These are phyloP conservation scores for Eurystomus glaucurus DNA, from an alignment of 2,797 vertebrate genomes.

Conservation along the genomic window DNA sequence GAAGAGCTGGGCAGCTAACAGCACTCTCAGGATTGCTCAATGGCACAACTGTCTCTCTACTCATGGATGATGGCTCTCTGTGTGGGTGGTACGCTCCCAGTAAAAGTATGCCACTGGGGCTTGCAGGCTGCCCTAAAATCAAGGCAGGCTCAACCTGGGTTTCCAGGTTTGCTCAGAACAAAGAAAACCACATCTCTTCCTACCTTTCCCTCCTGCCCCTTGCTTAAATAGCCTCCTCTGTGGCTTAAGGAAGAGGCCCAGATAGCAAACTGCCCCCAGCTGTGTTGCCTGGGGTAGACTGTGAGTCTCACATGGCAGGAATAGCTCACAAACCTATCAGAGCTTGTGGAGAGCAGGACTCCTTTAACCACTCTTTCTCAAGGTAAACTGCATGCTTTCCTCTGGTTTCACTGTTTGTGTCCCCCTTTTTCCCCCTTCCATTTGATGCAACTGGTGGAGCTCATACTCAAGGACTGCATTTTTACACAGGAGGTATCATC, in stretches of 20 bases:
- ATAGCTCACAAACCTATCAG: not conserved
- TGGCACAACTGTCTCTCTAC: conserved; percentile 54
- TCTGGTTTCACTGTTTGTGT: not conserved
- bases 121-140: not conserved
- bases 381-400: not conserved
- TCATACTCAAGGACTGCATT: not conserved
- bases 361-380: conserved; percentile 3
- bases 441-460: not conserved
- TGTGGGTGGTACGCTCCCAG: fast-evolving
- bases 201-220: not conserved
- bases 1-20: conserved; percentile 56
- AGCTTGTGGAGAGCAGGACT: conserved; percentile 1
- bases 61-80: fast-evolving
- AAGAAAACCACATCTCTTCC: conserved; percentile 23
- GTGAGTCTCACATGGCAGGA: fast-evolving
- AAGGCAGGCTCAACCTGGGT: not conserved
- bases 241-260: not conserved
- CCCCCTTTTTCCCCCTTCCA: not conserved
- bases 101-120: not conserved
- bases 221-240: not conserved
- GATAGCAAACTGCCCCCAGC: not conserved
- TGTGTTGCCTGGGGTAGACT: not conserved
- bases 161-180: not conserved
- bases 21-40: conserved; percentile 66
- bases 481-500: not conserved